These are phyloP conservation scores for Pachyramphus minor DNA, from an alignment of 2,113 vertebrate species.

Conservation along the genomic window DNA sequence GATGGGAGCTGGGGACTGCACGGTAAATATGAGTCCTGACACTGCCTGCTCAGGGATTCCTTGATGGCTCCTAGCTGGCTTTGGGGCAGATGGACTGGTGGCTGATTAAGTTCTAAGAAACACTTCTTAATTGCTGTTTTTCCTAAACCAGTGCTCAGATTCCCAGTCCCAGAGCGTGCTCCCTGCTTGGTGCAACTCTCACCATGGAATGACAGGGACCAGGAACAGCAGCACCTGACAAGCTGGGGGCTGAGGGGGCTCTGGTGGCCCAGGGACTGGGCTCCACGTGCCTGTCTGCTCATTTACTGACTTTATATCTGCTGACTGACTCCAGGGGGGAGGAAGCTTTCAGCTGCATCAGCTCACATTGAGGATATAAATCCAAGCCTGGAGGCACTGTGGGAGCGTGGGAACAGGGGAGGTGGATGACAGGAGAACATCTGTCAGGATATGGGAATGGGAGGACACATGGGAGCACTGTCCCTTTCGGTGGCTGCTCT, in stretches of 20 bases:
- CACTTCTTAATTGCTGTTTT: background rate
- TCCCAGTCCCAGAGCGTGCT: background rate
- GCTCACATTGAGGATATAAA: background rate
- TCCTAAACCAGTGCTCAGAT: background rate
- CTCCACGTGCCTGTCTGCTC: background rate
- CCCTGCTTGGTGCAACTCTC: background rate
- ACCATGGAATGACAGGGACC: rapidly evolving
- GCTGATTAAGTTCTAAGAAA: background rate
- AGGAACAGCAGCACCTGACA: background rate
- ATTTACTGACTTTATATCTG: background rate
- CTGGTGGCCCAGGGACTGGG: background rate
- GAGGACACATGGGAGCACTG: background rate
- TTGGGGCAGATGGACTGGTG: background rate
- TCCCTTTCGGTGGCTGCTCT: background rate
- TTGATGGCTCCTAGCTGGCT: background rate
- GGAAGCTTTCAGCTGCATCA: background rate
- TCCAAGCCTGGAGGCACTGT: rapidly evolving
- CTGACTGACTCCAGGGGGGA: background rate
- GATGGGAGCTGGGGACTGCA: background rate
- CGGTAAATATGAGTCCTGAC: background rate
- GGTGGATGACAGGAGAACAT: background rate
- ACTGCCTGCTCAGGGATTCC: background rate
- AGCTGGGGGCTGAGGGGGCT: background rate
- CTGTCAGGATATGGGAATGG: background rate
- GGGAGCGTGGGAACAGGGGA: background rate